These are phyloP conservation scores for Papilio dardanus DNA, from an alignment of 1,140 invertebrate genomes.

Conservation along the genomic window DNA sequence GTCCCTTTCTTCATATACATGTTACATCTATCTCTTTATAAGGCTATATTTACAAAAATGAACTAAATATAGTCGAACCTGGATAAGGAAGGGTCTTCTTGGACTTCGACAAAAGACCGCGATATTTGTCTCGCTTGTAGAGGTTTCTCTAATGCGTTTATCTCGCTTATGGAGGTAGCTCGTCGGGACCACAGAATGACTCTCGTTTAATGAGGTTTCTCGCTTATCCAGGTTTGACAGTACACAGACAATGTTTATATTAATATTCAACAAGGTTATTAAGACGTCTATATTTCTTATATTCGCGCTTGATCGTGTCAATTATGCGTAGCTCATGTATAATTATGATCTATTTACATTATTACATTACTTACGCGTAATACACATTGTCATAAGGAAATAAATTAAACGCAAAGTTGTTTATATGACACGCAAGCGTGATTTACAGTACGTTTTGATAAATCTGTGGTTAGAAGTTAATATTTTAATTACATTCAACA, in stretches of 20 bases:
- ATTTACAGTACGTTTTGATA: not conserved
- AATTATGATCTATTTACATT: constrained; percentile 54
- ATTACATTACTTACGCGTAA: constrained; percentile 47
- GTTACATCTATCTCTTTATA: no score
- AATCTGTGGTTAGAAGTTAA: not conserved
- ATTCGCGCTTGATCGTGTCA: constrained; percentile 38
- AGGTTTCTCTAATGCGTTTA: no score
- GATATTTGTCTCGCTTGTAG: no score
- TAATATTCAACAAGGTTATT: not conserved
- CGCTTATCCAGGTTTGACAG: no score
- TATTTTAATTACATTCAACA: not conserved
- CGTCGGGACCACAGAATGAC: no score
- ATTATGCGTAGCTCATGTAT: constrained; percentile 47
- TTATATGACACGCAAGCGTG: not conserved
- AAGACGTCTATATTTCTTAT: not conserved
- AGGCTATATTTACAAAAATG: not conserved
- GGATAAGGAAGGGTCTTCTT: no score
- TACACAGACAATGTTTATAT: not conserved
- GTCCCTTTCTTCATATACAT: no score
- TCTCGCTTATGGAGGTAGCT: no score
- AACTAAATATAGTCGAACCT: no score
- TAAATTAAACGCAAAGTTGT: not conserved
- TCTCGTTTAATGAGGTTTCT: no score
- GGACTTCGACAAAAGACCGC: no score
- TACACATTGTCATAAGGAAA: constrained; percentile 12